These are phyloP conservation scores for Hafferia zeledoni DNA, from an alignment of 2,797 vertebrate genomes.

Conservation along the genomic window DNA sequence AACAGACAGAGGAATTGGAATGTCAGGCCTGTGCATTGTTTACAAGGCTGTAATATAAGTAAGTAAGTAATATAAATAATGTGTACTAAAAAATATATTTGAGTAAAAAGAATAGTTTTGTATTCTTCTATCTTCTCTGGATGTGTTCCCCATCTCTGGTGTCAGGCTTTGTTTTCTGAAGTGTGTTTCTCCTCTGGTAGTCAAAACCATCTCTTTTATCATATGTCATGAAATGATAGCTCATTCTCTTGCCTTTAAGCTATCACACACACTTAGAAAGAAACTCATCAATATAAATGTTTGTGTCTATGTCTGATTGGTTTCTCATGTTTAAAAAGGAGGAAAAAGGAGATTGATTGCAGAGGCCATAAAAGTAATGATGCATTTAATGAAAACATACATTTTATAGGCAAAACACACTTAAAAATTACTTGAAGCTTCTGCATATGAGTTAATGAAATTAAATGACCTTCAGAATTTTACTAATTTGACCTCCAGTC, in stretches of 20 bases:
- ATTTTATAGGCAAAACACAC: conserved; percentile 80
- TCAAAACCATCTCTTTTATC: conserved; percentile 68
- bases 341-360: conserved; percentile 79
- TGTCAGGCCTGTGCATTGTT: background rate
- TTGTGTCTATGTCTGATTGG: conserved; percentile 79
- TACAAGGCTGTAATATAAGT: background rate
- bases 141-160: background rate
- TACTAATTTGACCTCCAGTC: conserved; percentile 67
- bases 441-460: conserved; percentile 73
- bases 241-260: conserved; percentile 74
- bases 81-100: background rate
- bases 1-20: background rate
- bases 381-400: conserved; percentile 82
- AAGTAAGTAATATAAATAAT: too few species aligned
- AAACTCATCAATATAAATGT: conserved; percentile 79
- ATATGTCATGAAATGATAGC: conserved; percentile 61
- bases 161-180: conserved; percentile 42
- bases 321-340: conserved; percentile 75
- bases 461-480: conserved; percentile 76
- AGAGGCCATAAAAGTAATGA: conserved; percentile 82
- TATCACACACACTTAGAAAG: conserved; percentile 65
- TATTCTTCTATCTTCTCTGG: background rate
- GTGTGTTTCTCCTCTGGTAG: conserved; percentile 30
- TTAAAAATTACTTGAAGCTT: conserved; percentile 77
- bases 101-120: background rate